phyloP scores from a whole-genome alignment of 2,797 vertebrate species.

The Luscinia megarhynchos region DNA sequence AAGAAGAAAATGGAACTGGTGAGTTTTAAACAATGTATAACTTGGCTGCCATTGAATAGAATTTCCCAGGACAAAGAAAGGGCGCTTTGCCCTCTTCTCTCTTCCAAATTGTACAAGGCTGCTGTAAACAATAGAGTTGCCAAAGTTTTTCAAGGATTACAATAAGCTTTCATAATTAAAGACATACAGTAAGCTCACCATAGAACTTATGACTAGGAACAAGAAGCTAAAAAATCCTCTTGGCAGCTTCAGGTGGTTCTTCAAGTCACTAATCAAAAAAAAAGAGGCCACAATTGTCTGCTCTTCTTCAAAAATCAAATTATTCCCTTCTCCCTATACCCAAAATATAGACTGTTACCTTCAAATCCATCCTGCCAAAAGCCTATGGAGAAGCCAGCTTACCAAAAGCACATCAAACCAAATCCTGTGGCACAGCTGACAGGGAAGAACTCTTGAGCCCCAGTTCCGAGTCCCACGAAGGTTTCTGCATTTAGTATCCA shows the following conservation, averaged over 20 bases:
- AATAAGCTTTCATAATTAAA: constrained; percentile 7
- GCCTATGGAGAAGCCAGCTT: background rate
- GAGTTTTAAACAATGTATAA: constrained; percentile 16
- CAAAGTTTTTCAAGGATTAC: background rate
- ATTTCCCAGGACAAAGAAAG: constrained; percentile 4
- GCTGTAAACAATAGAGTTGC: constrained; percentile 4
- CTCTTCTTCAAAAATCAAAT: rapidly evolving
- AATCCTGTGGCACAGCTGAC: background rate
- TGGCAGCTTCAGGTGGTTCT: background rate
- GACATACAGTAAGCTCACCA: background rate
- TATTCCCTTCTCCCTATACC: background rate
- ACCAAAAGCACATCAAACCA: background rate
- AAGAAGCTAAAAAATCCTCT: background rate
- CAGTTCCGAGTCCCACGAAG: no score
- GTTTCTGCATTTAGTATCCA: background rate
- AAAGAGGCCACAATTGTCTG: background rate
- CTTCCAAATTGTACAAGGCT: background rate
- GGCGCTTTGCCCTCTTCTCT: background rate
- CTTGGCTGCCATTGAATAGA: constrained; percentile 1
- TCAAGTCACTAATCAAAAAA: background rate
- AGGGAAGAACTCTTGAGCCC: background rate
- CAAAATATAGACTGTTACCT: background rate
- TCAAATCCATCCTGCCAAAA: background rate
- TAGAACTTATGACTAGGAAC: background rate
- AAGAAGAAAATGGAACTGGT: background rate